Evolutionary conservation across 1,140 invertebrate genomes (phyloP).

Genomic region (Drosophila ohnishii): DNA sequence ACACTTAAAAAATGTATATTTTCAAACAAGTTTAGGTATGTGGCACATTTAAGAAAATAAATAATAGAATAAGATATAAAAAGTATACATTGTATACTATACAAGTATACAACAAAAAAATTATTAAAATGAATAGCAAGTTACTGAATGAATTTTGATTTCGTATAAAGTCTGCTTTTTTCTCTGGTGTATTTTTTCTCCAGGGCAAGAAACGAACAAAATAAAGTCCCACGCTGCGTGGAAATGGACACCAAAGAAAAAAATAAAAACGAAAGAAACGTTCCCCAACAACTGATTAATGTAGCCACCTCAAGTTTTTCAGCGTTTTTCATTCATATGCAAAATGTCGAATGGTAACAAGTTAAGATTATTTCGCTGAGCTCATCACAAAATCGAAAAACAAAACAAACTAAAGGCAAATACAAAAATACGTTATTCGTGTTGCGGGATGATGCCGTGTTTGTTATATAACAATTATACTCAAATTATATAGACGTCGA

Average conservation of each 20-base stretch:
- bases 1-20: background rate
- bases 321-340: constrained; percentile 75
- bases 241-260: constrained; percentile 33
- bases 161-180: background rate
- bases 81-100: background rate
- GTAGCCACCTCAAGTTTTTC: constrained; percentile 56
- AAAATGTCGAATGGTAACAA: constrained; percentile 55
- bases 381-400: constrained; percentile 63
- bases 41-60: background rate
- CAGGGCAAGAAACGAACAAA: background rate
- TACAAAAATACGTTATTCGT: constrained; percentile 16
- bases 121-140: background rate
- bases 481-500: constrained; percentile 41
- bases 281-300: constrained; percentile 64
- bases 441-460: constrained; percentile 24
- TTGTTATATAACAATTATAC: constrained; percentile 63
- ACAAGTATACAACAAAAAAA: background rate
- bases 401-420: constrained; percentile 9
- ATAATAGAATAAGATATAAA: too few species aligned
- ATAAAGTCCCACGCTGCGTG: constrained; percentile 59
- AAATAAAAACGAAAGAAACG: constrained; percentile 28
- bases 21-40: background rate
- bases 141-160: background rate
- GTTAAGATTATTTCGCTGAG: constrained; percentile 61
- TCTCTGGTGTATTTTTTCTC: background rate